Evolutionary conservation across 2,888 invertebrate genomes (phyloP).

Genomic region (Lasioglossum marginatum): DNA sequence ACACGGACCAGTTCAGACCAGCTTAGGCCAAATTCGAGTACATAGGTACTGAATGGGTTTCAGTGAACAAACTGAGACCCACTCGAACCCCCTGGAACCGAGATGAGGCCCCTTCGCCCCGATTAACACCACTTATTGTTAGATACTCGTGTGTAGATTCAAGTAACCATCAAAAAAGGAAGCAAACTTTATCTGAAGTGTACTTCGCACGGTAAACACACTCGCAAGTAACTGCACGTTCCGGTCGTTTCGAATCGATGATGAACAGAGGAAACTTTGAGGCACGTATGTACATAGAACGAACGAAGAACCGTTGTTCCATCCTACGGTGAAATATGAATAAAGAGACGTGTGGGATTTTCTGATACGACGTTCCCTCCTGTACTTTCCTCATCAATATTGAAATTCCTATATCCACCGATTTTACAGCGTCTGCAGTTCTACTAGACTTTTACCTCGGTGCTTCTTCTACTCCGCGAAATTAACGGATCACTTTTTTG

Average conservation of each 20-base stretch:
- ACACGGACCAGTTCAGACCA: no score
- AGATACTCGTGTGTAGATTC: neutral
- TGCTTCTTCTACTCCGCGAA: neutral
- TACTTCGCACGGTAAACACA: slow-evolving; percentile 4
- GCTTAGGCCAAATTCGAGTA: neutral
- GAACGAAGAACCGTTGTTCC: slow-evolving; percentile 27
- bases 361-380: neutral
- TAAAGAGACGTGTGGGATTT: slow-evolving; percentile 10
- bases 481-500: neutral
- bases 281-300: slow-evolving; percentile 25
- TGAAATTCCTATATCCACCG: slow-evolving; percentile 1
- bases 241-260: slow-evolving; percentile 40
- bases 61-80: neutral
- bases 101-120: neutral
- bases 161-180: neutral
- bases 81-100: neutral
- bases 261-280: slow-evolving; percentile 39
- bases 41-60: neutral
- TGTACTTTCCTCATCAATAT: slow-evolving; percentile 14
- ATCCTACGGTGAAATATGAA: slow-evolving; percentile 29
- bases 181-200: slow-evolving; percentile 20
- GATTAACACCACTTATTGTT: neutral
- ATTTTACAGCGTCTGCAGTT: neutral
- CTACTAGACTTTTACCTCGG: neutral
- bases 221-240: slow-evolving; percentile 12